Evolutionary conservation across 2,797 vertebrate genomes (phyloP), one percentile per base, ranked within the genome.

Genomic region (Erithacus rubecula): DNA sequence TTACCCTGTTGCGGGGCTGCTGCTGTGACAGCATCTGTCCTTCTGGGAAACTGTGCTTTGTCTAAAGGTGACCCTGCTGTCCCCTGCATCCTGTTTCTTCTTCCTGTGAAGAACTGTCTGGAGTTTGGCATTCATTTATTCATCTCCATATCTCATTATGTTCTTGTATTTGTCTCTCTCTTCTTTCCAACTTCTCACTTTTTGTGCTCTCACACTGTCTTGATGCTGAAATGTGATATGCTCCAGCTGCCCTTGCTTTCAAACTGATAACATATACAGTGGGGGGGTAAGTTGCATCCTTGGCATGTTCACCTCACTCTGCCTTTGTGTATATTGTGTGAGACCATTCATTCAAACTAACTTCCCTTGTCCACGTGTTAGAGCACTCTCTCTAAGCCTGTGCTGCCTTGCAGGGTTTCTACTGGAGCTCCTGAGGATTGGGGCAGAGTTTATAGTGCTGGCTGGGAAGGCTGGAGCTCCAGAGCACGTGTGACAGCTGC

Each of bases 191-290:
- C 70, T 68, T 67, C 24, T 91, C 67, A 60, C 80, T 85, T 82
- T 81, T 91, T 92, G 64, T 90, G 83, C 87, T 90, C 68, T 96
- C 75, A 80, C 80, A 65, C 87, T 96, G 92, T 97, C 82, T 96
- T 85, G 75, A 78, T 75, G 94, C 96, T 96, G 96, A 97, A 92
- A 95, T 72, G 59, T 46, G 94, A 52, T 93, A 92, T 60, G 89
- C 69, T 83, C 92, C 63, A 97, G 95, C 97, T 97, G 98, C 97
- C 94, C 97, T 98, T 97, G 97, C 97, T 98, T 98, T 97, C 97
- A 98, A 97, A 97, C 97, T 98, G 97, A 98, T 98, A 98, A 91
- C 97, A 30, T 97, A 97, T 96, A 96, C 98, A 92, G 95, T 95
- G 69, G 96, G 98, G 95, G 23, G 97, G 98, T 98, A 98, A 98